These are phyloP conservation scores for Sebastes steindachneri DNA, from an alignment of 2,797 vertebrate species.

Conservation along the genomic window DNA sequence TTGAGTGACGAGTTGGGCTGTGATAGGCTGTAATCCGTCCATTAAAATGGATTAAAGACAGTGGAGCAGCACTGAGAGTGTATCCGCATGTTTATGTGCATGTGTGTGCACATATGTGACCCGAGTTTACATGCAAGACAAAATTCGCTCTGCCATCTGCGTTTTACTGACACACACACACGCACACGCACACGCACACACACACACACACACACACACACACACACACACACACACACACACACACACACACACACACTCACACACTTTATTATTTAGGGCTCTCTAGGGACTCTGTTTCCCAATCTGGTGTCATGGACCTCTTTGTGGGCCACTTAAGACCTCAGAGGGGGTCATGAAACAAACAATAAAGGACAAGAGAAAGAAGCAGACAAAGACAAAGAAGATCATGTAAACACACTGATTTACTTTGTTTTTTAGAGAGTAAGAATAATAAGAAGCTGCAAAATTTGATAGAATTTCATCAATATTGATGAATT, in stretches of 20 bases:
- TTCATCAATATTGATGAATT: background rate
- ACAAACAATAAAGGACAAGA: background rate
- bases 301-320: background rate
- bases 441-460: background rate
- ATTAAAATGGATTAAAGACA: constrained; percentile 85
- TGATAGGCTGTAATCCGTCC: constrained; percentile 78
- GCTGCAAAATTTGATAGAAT: background rate
- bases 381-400: background rate
- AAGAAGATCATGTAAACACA: background rate
- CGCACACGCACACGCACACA: background rate
- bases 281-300: constrained; percentile 21
- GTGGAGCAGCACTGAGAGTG: constrained; percentile 58
- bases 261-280: background rate
- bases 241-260: background rate
- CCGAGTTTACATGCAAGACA: constrained; percentile 49
- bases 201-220: background rate
- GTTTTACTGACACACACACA: constrained; percentile 35
- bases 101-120: constrained; percentile 48
- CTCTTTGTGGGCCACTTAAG: background rate
- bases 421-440: background rate
- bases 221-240: background rate
- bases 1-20: constrained; percentile 57
- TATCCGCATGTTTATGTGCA: constrained; percentile 23
- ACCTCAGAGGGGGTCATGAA: background rate
- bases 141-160: constrained; percentile 61